Percentiles rank a stretch among this genome's conserved stretches.
Evolutionary conservation across 2,797 vertebrate species (phyloP).

Genomic region (Argentina silus): DNA sequence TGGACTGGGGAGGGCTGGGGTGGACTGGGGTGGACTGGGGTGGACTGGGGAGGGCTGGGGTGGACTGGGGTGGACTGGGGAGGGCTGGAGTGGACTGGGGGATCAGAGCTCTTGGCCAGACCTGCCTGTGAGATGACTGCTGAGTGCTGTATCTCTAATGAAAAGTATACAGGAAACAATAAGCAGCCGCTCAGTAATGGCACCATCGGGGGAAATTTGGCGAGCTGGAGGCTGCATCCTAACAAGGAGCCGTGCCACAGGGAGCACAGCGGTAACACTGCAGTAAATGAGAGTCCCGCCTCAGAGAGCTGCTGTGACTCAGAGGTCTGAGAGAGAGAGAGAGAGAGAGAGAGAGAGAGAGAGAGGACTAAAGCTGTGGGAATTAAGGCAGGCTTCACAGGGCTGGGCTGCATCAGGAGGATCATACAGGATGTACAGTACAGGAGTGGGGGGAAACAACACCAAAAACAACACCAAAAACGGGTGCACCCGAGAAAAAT

Average conservation of each 20-base stretch:
- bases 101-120: too few relatives aligned
- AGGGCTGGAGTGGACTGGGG: not conserved
- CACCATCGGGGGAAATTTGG: not conserved
- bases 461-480: too few relatives aligned
- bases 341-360: not conserved
- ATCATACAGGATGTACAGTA: not conserved
- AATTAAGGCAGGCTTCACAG: not conserved
- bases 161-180: conserved; percentile 8
- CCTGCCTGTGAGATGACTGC: conserved; percentile 5
- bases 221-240: not conserved
- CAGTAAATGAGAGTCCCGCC: not conserved
- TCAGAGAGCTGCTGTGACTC: not conserved
- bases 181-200: not conserved
- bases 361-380: not conserved
- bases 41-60: not conserved
- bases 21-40: not conserved
- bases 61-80: not conserved
- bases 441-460: not conserved
- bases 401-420: too few relatives aligned
- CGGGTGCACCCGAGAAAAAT: too few relatives aligned
- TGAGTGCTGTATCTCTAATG: conserved; percentile 15
- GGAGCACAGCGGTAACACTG: not conserved
- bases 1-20: too few relatives aligned
- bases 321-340: not conserved
- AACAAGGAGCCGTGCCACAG: conserved; percentile 7